These are phyloP conservation scores for Trissolcus basalis DNA, from an alignment of 1,140 invertebrate genomes.

Conservation along the genomic window DNA sequence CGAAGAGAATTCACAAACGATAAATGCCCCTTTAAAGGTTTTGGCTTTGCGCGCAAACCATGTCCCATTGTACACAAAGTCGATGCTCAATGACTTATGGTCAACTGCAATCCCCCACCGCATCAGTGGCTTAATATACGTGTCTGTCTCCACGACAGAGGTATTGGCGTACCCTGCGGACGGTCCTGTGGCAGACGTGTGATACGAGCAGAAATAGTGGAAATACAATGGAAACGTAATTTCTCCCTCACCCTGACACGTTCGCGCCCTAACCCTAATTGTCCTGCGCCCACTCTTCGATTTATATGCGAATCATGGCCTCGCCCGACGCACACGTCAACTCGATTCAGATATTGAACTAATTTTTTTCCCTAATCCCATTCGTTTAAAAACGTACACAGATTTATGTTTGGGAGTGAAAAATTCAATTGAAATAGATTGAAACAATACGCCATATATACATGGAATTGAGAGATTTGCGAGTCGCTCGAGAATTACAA, in stretches of 20 bases:
- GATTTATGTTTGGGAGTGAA: too few species aligned
- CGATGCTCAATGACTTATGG: constrained; percentile 69
- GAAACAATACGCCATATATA: too few species aligned
- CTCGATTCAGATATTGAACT: constrained; percentile 40
- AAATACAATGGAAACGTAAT: constrained; percentile 71
- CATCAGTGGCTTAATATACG: constrained; percentile 50
- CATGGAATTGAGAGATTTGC: too few species aligned
- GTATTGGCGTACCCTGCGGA: constrained; percentile 47
- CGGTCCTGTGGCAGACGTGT: constrained; percentile 59
- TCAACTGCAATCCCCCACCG: constrained; percentile 39
- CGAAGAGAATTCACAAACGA: too few species aligned
- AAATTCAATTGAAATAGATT: too few species aligned
- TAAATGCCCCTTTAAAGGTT: too few species aligned
- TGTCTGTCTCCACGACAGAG: constrained; percentile 53
- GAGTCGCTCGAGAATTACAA: too few species aligned
- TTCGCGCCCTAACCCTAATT: constrained; percentile 42
- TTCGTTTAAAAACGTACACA: neutral
- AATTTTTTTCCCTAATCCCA: constrained; percentile 3
- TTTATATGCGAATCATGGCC: constrained; percentile 50
- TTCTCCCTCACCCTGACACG: constrained; percentile 17
- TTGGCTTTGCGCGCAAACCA: neutral
- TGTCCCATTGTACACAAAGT: constrained; percentile 64
- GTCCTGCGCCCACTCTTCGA: constrained; percentile 34
- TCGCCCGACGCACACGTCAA: constrained; percentile 35
- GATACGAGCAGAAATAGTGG: constrained; percentile 63